A percentile compares a stretch with the other conserved stretches of the same genome.
Evolutionary conservation across 2,888 invertebrate species (phyloP).

Genomic region (Germaria angustata): DNA sequence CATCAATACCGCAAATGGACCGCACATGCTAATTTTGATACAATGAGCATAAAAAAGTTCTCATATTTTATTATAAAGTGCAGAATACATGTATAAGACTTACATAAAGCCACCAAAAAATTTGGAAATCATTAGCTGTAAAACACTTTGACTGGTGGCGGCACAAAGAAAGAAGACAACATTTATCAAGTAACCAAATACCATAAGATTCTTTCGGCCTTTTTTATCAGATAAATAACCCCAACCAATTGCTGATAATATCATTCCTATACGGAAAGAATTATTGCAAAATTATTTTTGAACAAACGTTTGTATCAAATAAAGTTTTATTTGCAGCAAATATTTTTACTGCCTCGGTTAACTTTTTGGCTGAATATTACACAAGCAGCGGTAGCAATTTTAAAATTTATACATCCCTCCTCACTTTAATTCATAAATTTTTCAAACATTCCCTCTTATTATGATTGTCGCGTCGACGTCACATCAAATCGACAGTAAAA

Average conservation of each 20-base stretch:
- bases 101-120: constrained; percentile 88
- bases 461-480: too few relatives aligned
- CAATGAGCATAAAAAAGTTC: not conserved
- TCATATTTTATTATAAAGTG: not conserved
- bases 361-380: too few relatives aligned
- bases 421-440: too few relatives aligned
- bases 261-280: constrained; percentile 82
- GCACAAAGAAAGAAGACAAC: constrained; percentile 84
- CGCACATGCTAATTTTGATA: constrained; percentile 81
- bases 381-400: too few relatives aligned
- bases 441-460: too few relatives aligned
- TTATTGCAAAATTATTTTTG: too few relatives aligned
- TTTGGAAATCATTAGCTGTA: constrained; percentile 84
- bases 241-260: constrained; percentile 87
- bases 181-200: constrained; percentile 84
- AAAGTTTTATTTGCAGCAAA: too few relatives aligned
- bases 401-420: too few relatives aligned
- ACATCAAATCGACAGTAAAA: too few relatives aligned
- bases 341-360: too few relatives aligned
- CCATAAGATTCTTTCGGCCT: constrained; percentile 85
- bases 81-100: constrained; percentile 79
- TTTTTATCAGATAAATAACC: constrained; percentile 88
- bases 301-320: too few relatives aligned
- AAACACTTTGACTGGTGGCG: constrained; percentile 84
- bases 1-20: constrained; percentile 87